These are phyloP conservation scores for Trissolcus brochymenae DNA, from an alignment of 2,888 invertebrate species.

Conservation along the genomic window DNA sequence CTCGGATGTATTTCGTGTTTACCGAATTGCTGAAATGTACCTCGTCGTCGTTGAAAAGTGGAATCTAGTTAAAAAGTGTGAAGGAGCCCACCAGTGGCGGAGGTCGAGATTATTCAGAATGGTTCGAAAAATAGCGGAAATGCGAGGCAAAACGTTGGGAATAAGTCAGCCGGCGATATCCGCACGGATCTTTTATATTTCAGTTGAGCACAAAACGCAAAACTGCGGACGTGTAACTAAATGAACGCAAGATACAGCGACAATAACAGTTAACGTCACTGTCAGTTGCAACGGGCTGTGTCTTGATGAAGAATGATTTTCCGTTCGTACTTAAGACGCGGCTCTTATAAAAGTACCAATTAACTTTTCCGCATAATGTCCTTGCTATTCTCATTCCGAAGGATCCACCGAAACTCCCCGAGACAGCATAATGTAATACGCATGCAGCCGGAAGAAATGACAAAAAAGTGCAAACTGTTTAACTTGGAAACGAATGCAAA, in stretches of 20 bases:
- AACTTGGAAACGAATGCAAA: slow-evolving; percentile 46
- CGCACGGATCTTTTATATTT: slow-evolving; percentile 17
- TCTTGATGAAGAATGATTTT: slow-evolving; percentile 52
- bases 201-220: slow-evolving; percentile 17
- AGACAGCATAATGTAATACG: slow-evolving; percentile 47
- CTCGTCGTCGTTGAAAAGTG: not conserved
- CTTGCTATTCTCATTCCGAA: slow-evolving; percentile 39
- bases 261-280: slow-evolving; percentile 52
- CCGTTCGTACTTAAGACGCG: slow-evolving; percentile 34
- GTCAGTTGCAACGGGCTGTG: slow-evolving; percentile 40
- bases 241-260: slow-evolving; percentile 25
- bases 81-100: no score
- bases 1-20: no score
- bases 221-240: slow-evolving; percentile 29
- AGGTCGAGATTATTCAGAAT: slow-evolving; percentile 5
- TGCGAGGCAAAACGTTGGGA: slow-evolving; percentile 22
- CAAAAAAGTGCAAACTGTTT: slow-evolving; percentile 38
- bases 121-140: slow-evolving; percentile 32
- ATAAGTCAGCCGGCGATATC: slow-evolving; percentile 24
- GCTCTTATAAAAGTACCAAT: slow-evolving; percentile 47
- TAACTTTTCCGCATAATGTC: slow-evolving; percentile 53
- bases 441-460: slow-evolving; percentile 32
- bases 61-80: no score
- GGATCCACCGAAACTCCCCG: slow-evolving; percentile 24
- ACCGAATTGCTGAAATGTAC: not conserved